Evolutionary conservation across 1,140 invertebrate genomes (phyloP).

Genomic region (Bombus affinis): DNA sequence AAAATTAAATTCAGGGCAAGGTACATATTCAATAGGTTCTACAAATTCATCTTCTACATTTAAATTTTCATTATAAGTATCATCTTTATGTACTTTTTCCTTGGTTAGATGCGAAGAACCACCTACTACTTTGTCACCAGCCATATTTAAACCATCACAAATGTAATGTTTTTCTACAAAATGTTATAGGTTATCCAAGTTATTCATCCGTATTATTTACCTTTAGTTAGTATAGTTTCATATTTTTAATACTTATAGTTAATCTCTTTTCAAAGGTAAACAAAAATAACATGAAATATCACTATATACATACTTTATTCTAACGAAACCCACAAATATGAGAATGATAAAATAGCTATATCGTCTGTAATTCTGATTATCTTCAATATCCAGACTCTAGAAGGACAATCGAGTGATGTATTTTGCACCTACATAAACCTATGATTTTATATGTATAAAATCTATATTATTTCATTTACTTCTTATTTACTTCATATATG

Average conservation of each 20-base stretch:
- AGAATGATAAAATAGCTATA: neutral
- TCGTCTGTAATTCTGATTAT: neutral
- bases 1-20: conserved; percentile 79
- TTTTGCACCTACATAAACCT: neutral
- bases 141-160: conserved; percentile 69
- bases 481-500: neutral
- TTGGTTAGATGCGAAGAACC: conserved; percentile 69
- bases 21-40: conserved; percentile 67
- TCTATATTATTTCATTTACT: neutral
- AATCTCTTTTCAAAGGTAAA: neutral
- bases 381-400: neutral
- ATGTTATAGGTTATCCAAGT: neutral
- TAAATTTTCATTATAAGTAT: conserved; percentile 69
- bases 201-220: neutral
- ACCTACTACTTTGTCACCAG: conserved; percentile 74
- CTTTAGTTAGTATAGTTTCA: neutral
- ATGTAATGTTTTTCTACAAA: conserved; percentile 7
- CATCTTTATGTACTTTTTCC: conserved; percentile 70
- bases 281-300: neutral
- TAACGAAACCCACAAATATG: neutral
- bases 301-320: neutral
- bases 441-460: neutral
- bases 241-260: neutral
- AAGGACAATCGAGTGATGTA: neutral
- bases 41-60: conserved; percentile 71